Percentiles rank a stretch among this genome's conserved stretches.
Evolutionary conservation across 2,797 vertebrate species (phyloP).

Genomic region (Enteromius viviparus): DNA sequence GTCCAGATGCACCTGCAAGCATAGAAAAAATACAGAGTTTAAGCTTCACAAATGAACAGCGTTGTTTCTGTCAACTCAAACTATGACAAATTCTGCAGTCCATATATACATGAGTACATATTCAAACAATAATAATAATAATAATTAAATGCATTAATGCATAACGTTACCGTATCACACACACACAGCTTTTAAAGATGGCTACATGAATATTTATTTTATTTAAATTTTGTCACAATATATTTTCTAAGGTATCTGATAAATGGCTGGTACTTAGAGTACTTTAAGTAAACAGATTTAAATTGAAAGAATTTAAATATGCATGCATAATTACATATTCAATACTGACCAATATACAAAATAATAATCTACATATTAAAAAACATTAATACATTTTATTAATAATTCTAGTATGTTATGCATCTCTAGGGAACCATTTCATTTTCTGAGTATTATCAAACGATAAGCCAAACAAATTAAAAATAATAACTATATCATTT

Average conservation of each 20-base stretch:
- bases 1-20: slow-evolving; percentile 86
- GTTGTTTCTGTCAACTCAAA: neutral
- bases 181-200: neutral
- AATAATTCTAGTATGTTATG: neutral
- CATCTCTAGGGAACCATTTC: neutral
- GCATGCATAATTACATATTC: neutral
- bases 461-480: neutral
- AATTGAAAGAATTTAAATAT: too few relatives aligned
- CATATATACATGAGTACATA: neutral
- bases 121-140: too few relatives aligned
- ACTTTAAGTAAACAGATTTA: neutral
- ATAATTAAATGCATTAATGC: neutral
- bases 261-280: neutral
- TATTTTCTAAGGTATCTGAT: neutral
- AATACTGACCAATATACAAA: neutral
- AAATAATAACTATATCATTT: neutral
- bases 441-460: neutral
- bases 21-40: neutral
- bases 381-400: too few relatives aligned
- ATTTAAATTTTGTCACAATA: neutral
- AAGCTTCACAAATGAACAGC: neutral
- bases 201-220: neutral
- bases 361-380: too few relatives aligned
- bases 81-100: neutral
- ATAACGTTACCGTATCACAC: neutral